Percentiles rank a stretch among this genome's conserved stretches.
phyloP scores from a whole-genome alignment of 2,888 invertebrate species.

The Lasioglossum oenotherae region DNA sequence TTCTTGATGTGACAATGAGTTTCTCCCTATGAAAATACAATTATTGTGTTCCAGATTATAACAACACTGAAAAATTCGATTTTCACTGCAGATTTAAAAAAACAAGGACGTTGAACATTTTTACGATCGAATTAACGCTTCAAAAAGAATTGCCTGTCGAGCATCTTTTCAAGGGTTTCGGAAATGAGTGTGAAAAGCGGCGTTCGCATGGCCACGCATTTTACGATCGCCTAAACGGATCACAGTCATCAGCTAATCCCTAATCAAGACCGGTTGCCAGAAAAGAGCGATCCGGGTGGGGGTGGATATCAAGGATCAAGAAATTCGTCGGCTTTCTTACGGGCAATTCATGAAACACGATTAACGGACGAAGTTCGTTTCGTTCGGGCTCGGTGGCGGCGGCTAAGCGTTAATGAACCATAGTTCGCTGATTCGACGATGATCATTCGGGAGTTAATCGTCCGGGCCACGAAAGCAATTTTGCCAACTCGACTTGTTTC shows the following conservation, averaged over 20 bases:
- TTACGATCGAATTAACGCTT: not conserved
- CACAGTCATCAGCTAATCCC: not conserved
- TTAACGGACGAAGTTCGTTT: constrained; percentile 62
- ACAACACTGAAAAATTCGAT: too few relatives aligned
- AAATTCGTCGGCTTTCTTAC: constrained; percentile 52
- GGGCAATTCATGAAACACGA: constrained; percentile 56
- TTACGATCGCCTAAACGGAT: not conserved
- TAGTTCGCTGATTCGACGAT: constrained; percentile 67
- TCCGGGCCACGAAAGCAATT: constrained; percentile 65
- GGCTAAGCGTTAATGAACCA: constrained; percentile 65
- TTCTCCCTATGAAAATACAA: too few relatives aligned
- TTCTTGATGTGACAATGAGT: too few relatives aligned
- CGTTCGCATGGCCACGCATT: not conserved
- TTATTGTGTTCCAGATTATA: too few relatives aligned
- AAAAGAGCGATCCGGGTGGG: not conserved
- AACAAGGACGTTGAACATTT: not conserved
- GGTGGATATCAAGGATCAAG: constrained; percentile 20
- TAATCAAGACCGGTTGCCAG: not conserved
- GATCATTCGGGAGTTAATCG: constrained; percentile 67
- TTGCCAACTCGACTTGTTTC: constrained; percentile 61
- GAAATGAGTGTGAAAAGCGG: not conserved
- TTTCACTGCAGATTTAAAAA: not conserved
- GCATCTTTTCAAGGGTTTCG: not conserved
- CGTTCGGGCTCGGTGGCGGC: constrained; percentile 32
- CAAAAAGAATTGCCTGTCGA: not conserved